Evolutionary conservation across 2,888 invertebrate species (phyloP).

Genomic region (Unio delphinus): DNA sequence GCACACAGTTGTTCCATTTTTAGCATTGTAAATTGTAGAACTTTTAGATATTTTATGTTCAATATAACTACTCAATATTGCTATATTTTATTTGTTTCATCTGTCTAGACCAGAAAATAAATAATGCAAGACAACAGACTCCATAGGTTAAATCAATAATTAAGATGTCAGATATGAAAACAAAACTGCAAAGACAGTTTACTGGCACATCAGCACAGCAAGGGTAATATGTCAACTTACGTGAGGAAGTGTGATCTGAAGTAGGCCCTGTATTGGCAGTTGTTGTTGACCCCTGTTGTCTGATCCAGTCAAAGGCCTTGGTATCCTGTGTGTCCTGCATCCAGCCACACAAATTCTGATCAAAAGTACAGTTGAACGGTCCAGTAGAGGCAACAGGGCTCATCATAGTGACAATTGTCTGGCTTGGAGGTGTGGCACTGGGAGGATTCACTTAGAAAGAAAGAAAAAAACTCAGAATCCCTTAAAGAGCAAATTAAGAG

Average conservation of each 20-base stretch:
- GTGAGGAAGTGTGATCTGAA: constrained; percentile 54
- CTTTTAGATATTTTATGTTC: too few species aligned
- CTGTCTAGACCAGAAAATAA: too few species aligned
- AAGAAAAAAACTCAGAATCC: not conserved
- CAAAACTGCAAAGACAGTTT: too few species aligned
- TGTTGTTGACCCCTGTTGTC: constrained; percentile 41
- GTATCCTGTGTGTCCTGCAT: constrained; percentile 42
- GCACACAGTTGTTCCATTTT: too few species aligned
- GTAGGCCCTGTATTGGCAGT: constrained; percentile 56
- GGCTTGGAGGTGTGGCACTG: constrained; percentile 22
- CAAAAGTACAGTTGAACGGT: constrained; percentile 58
- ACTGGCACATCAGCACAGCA: too few species aligned
- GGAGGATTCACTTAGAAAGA: constrained; percentile 30
- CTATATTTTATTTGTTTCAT: too few species aligned
- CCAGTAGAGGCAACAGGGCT: constrained; percentile 22
- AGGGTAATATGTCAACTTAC: constrained; percentile 17
- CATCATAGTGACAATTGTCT: constrained; percentile 14
- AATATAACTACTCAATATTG: too few species aligned
- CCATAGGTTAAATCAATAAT: too few species aligned
- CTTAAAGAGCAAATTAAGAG: too few species aligned
- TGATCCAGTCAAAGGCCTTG: constrained; percentile 55
- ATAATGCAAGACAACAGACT: too few species aligned
- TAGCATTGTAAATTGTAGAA: too few species aligned
- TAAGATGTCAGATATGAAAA: too few species aligned
- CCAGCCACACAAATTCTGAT: constrained; percentile 58